These are phyloP conservation scores for Charina bottae DNA, from an alignment of 2,113 vertebrate species.

Conservation along the genomic window DNA sequence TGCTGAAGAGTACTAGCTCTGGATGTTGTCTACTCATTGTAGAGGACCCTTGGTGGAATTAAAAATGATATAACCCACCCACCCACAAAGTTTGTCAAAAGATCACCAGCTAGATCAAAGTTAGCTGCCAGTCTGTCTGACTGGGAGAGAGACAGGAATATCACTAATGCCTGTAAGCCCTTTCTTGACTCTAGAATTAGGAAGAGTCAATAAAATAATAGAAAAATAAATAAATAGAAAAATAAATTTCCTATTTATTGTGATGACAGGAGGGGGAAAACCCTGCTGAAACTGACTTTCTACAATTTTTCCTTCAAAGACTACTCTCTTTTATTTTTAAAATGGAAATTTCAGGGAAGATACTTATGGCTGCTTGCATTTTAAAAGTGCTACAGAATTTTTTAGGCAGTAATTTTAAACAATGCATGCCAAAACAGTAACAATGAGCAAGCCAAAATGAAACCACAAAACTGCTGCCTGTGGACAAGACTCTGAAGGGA, in stretches of 20 bases:
- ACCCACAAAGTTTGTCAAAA: too few species aligned
- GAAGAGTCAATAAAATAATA: too few species aligned
- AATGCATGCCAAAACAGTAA: background rate
- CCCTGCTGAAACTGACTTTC: background rate
- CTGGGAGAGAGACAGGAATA: too few species aligned
- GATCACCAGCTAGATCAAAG: too few species aligned
- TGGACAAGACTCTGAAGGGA: conserved; percentile 1
- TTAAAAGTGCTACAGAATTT: background rate
- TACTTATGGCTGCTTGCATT: background rate
- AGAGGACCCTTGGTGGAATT: too few species aligned
- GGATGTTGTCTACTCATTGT: too few species aligned
- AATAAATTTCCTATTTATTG: background rate
- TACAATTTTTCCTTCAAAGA: background rate
- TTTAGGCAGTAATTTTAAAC: background rate
- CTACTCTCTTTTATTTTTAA: background rate
- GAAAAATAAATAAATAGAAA: too few species aligned
- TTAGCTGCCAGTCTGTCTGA: too few species aligned
- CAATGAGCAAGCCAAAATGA: conserved; percentile 8
- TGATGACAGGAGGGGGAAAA: background rate
- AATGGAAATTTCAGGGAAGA: background rate
- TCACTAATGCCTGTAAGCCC: too few species aligned
- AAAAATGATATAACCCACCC: too few species aligned
- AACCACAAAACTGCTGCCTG: conserved; percentile 45
- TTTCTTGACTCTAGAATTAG: too few species aligned
- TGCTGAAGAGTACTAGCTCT: too few species aligned